Conservation (phyloP, 2,888 invertebrate genomes). For the Leptopilina syphax region DNA sequence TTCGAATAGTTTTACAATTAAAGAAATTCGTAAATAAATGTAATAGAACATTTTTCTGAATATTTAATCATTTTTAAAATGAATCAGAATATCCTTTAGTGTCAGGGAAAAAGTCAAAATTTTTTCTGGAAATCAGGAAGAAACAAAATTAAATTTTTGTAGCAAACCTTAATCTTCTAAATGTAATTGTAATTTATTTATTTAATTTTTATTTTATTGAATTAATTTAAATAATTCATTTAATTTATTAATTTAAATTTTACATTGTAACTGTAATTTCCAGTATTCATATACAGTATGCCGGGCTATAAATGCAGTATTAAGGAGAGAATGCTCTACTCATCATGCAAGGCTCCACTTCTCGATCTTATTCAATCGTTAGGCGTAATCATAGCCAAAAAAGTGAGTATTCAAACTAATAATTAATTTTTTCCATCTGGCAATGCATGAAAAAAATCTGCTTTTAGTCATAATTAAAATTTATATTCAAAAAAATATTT, state of each 20-base stretch:
- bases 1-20: too few relatives aligned
- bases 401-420: constrained; percentile 80
- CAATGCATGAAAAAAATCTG: constrained; percentile 34
- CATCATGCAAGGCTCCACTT: constrained; percentile 96
- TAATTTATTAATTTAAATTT: too few relatives aligned
- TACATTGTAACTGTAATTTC: too few relatives aligned
- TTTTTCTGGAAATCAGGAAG: too few relatives aligned
- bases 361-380: constrained; percentile 88
- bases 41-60: too few relatives aligned
- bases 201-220: constrained; percentile 63
- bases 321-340: constrained; percentile 99
- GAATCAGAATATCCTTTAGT: too few relatives aligned
- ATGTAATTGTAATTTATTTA: constrained; percentile 28
- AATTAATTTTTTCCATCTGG: background rate
- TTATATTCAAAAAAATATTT: background rate
- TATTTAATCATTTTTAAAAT: too few relatives aligned
- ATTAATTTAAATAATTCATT: too few relatives aligned
- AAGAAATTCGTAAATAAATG: too few relatives aligned
- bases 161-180: too few relatives aligned
- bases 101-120: too few relatives aligned
- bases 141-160: too few relatives aligned
- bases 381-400: constrained; percentile 89
- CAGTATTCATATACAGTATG: constrained; percentile 99
- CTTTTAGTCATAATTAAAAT: background rate
- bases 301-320: constrained; percentile 97